These are phyloP conservation scores for Mastomys coucha DNA, from an alignment of 2,113 vertebrate species.

Conservation along the genomic window DNA sequence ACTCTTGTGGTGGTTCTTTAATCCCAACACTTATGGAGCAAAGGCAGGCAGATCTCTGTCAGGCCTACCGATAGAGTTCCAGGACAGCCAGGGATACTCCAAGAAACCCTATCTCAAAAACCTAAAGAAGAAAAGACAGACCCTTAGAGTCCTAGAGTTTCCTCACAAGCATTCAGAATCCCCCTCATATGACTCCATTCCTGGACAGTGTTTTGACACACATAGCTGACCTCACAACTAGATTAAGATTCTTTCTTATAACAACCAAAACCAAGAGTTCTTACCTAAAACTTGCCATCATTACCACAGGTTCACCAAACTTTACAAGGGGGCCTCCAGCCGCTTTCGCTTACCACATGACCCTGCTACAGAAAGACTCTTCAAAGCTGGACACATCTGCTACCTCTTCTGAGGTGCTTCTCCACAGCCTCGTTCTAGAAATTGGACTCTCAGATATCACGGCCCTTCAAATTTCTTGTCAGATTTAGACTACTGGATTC, in stretches of 20 bases:
- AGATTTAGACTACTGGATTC: background rate
- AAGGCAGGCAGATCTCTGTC: no score
- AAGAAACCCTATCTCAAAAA: no score
- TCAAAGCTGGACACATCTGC: background rate
- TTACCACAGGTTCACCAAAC: background rate
- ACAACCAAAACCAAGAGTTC: background rate
- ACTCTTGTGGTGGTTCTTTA: no score
- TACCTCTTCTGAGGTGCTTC: background rate
- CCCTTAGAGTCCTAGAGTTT: no score
- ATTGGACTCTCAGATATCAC: background rate
- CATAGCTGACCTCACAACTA: background rate
- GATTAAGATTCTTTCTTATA: background rate
- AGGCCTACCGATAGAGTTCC: no score
- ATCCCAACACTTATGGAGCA: no score
- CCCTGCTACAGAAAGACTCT: background rate
- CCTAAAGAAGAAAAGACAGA: no score
- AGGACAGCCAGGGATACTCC: no score
- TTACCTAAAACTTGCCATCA: background rate
- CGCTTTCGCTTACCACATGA: background rate
- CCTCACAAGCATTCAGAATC: no score
- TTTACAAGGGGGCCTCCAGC: background rate
- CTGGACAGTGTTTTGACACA: no score
- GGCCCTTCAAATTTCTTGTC: background rate
- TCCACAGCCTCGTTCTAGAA: background rate
- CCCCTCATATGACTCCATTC: no score